A percentile compares a stretch with the other conserved stretches of the same genome.
phyloP scores from a whole-genome alignment of 1,140 invertebrate species.

The Psix sp. region DNA sequence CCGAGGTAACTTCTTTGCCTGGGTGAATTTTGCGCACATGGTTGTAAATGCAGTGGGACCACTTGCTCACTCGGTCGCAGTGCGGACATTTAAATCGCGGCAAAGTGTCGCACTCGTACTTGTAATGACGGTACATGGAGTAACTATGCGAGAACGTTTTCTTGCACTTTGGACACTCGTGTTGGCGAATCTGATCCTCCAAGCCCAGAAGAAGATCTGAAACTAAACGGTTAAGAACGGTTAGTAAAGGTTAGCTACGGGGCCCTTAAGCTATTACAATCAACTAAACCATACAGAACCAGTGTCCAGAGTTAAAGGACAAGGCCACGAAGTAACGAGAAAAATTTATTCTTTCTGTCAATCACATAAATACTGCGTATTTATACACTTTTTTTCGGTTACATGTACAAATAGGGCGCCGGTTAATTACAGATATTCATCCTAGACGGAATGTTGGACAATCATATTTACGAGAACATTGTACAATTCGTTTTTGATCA shows the following conservation, averaged over 20 bases:
- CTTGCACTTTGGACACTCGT: constrained; percentile 68
- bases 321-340: constrained; percentile 23
- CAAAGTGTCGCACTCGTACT: constrained; percentile 83
- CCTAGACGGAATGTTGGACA: no score
- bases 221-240: constrained; percentile 20
- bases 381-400: constrained; percentile 15
- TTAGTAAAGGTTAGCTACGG: neutral
- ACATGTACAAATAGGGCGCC: neutral
- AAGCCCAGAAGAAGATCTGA: constrained; percentile 30
- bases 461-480: no score
- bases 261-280: no score
- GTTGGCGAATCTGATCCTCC: constrained; percentile 43
- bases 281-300: no score
- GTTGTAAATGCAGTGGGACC: constrained; percentile 70
- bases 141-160: constrained; percentile 75
- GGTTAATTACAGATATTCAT: constrained; percentile 20
- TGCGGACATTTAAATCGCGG: constrained; percentile 81
- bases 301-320: constrained; percentile 8
- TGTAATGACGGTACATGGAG: constrained; percentile 81
- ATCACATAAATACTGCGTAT: constrained; percentile 25
- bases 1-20: constrained; percentile 61
- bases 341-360: constrained; percentile 33
- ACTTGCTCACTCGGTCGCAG: constrained; percentile 72
- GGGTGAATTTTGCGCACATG: constrained; percentile 69
- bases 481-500: no score